Evolutionary conservation across 2,113 vertebrate species (phyloP), one percentile per base, ranked within the genome.

Genomic region (Notothenia rossii): DNA sequence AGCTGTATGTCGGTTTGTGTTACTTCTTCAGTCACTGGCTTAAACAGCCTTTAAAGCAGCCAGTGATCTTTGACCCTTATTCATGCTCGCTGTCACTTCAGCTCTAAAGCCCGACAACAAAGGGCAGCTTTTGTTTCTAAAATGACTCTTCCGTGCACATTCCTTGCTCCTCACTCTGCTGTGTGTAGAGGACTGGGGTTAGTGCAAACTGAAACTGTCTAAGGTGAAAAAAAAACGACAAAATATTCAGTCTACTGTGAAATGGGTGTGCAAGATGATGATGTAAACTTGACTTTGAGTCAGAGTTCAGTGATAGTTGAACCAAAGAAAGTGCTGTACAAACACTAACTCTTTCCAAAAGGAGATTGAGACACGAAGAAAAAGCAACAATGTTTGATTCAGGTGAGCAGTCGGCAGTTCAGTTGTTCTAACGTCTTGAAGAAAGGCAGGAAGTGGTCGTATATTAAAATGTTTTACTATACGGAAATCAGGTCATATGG

Each of bases 31-130:
- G 36, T 40, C 58, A 50, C 13, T 10, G 60, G 62, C 79, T 89
- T 46, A 72, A 89, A 87, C 80, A 89, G 83, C 79, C 83, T 73
- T 60, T 49, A n/a, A 77, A 88, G 62, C 58, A 76, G 66, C 78
- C 81, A 22, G 63, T 75, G 86, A 87, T 75, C 92, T 86, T 81
- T 93, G 86, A 93, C 85, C 92, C 71, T 53, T 67, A 88, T 91
- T 94, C 86, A 89, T 33, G 60, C 84, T 86, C 15, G 17, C 91
- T 90, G 91, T 91, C 91, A 84, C 83, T 90, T 75, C 77, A 72
- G 81, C 85, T 88, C 86, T 54, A 62, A 83, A 79, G 81, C 85
- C 29, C 1, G 74, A 89, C 81, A 90, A 89, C 93, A 94, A 90
- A 93, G 90, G 79, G 77, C 65, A 5, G 59, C 90, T 90, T 91